Base-by-base conservation (phyloP, 1,140 invertebrate species). In the Drosophila kurseongensis region DNA sequence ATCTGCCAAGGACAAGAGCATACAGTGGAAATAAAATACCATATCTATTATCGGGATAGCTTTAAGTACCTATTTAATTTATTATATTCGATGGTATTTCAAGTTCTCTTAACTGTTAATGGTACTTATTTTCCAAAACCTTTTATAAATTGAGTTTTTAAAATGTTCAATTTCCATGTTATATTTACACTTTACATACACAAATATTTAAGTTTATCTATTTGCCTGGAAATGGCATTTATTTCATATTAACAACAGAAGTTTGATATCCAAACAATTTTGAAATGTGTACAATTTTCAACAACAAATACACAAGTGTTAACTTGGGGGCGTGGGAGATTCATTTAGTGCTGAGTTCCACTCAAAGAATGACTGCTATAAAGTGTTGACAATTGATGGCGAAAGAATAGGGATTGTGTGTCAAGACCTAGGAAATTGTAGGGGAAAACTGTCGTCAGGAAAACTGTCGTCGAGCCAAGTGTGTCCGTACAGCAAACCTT, bases 351-450 rank as follows among this genome's bases (percentile, higher is more conserved):
- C 14, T 5, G 18, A 7, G 36, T 42, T 50, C 38, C 56, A 10
- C 35, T 35, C 62, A n/a, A 41, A 14, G 57, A 66, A 62, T 48
- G 63, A 42, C 44, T 27, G 45, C 60, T n/a, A 35, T 44, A 42
- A 67, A 68, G 65, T 68, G 59, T 65, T 68, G 47, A 68, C 59
- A 65, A 68, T 68, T 63, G 65, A 51, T 48, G 60, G 45, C 3
- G 14, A 23, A 51, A 9, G 60, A 42, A 36, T 9, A 42, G 59
- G 48, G 16, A 65, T 42, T 63, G 58, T 51, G 42, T 14, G 36
- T 41, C 36, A 41, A 48, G 58, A 62, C 58, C 63, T 51, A 16
- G 45, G 47, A 51, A 51, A 68, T 44, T 27, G 47, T n/a, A 13
- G 58, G 29, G 45, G 10, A 66, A 38, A 59, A 51, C 27, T 57